These are phyloP conservation scores for Timema podura DNA, from an alignment of 2,888 invertebrate genomes.

Conservation along the genomic window DNA sequence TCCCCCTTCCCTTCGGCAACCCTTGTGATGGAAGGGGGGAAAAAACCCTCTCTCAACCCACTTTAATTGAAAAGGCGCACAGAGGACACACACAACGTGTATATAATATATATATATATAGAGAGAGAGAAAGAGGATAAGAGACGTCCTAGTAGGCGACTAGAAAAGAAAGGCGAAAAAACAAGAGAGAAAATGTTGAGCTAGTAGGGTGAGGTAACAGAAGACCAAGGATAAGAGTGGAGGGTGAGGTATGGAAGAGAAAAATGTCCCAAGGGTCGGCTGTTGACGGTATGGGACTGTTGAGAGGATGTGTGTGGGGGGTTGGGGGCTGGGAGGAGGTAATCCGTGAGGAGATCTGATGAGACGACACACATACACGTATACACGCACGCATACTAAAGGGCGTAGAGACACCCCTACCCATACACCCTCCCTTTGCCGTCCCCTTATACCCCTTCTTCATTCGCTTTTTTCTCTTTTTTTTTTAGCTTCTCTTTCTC, in stretches of 20 bases:
- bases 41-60: slow-evolving; percentile 1
- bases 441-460: too few species aligned
- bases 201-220: too few species aligned
- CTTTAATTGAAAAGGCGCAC: slow-evolving; percentile 24
- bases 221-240: slow-evolving; percentile 9
- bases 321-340: slow-evolving; percentile 15
- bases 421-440: too few species aligned
- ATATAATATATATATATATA: slow-evolving; percentile 10
- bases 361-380: slow-evolving; percentile 13
- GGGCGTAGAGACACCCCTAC: neutral
- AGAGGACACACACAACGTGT: slow-evolving; percentile 15
- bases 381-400: too few species aligned
- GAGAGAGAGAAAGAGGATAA: slow-evolving; percentile 19
- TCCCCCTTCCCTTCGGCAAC: neutral
- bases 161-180: slow-evolving; percentile 16
- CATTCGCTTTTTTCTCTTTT: too few species aligned
- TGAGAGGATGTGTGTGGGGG: too few species aligned
- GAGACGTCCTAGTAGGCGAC: slow-evolving; percentile 11
- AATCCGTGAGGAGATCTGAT: slow-evolving; percentile 24
- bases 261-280: too few species aligned
- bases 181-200: slow-evolving; percentile 15
- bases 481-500: too few species aligned
- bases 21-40: too few species aligned
- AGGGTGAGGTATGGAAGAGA: neutral
- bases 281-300: too few species aligned